Base-by-base conservation (phyloP, 2,113 vertebrate genomes). In the Eurypyga helias region DNA sequence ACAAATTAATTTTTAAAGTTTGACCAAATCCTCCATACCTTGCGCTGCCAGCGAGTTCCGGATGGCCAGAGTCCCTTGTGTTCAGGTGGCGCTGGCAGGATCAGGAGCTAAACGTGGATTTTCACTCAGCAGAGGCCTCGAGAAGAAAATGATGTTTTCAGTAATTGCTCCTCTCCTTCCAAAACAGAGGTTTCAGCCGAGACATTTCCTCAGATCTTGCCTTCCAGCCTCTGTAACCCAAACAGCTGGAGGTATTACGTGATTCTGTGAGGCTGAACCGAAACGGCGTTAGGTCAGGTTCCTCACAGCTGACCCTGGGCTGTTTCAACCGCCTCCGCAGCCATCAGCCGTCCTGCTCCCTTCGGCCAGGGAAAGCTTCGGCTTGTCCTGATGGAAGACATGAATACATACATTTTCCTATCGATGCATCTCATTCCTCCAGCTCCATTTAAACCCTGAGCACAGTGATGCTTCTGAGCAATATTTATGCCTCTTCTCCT, bases 11-110 rank as follows among this genome's bases (percentile, higher is more conserved):
- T 10, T 41, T 12, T 41, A 41, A 41, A 9, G 41, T 38, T 1
- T 7, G 43, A 58, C 10, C 83, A 52, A 29, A 26, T 2, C 33
- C 61, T 29, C 26, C 26, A 1, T 48, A 9, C 25, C 38, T 34
- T 20, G 48, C 2, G 11, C 60, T 29, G 2, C 1, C 20, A 51
- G 2, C 1, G 4, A 4, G 24, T 3, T 17, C 77, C 72, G 18
- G 6, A 0, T 1, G 23, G 12, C 2, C 21, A 29, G 13, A 17
- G 10, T 5, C 21, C 48, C 21, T 34, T 13, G 45, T 26, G 4
- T 52, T 34, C 23, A 36, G 11, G 7, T 7, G 38, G 13, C 55
- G 45, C 62, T 36, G 6, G 23, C 61, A 66, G 75, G 15, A 13
- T 25, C 17, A 54, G 34, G 20, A 25, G 21, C 45, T 66, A 2